These are phyloP conservation scores for Hylomyscus alleni DNA, from an alignment of 2,797 vertebrate species.

Conservation along the genomic window DNA sequence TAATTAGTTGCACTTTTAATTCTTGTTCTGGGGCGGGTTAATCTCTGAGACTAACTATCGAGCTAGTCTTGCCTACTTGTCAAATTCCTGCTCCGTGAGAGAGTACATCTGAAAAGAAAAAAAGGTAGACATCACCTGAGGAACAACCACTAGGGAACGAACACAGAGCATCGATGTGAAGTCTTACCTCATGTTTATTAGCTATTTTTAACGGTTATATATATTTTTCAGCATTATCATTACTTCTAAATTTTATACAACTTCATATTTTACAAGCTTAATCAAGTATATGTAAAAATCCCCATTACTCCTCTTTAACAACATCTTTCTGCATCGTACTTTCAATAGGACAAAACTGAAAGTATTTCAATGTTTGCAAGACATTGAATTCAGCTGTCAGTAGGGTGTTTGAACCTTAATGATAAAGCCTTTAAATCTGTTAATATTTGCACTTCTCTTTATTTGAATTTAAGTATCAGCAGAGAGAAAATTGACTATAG, in stretches of 20 bases:
- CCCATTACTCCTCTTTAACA: background rate
- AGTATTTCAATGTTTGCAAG: background rate
- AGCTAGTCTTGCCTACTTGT: background rate
- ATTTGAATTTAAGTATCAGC: conserved; percentile 19
- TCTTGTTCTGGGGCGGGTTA: too few species aligned
- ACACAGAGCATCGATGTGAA: background rate
- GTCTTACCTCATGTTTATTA: background rate
- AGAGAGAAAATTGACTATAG: background rate
- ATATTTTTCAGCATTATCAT: background rate
- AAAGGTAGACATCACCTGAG: too few species aligned
- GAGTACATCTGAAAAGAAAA: background rate
- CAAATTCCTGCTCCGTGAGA: background rate
- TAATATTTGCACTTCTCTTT: background rate
- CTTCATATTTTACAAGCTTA: background rate
- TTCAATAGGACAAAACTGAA: background rate
- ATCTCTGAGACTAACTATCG: background rate
- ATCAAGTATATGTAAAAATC: background rate
- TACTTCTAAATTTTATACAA: background rate
- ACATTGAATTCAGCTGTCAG: background rate
- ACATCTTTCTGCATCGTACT: background rate
- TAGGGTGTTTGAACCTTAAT: background rate
- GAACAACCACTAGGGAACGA: background rate
- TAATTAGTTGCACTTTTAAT: background rate
- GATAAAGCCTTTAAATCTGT: background rate
- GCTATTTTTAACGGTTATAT: background rate